A percentile compares a stretch with the other conserved stretches of the same genome.
Evolutionary conservation across 2,113 vertebrate species (phyloP).

Genomic region (Larimichthys crocea): DNA sequence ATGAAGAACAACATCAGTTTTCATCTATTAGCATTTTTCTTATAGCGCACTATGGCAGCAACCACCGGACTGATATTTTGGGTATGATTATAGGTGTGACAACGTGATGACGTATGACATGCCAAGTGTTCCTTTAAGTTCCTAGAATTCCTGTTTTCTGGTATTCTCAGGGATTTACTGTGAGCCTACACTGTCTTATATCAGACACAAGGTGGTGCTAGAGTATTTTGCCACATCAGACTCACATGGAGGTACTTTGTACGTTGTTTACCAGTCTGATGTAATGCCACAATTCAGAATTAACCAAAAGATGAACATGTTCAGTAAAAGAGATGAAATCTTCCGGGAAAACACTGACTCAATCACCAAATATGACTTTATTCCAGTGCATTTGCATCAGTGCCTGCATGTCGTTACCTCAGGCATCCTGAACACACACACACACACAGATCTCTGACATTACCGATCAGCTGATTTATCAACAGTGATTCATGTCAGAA

Average conservation of each 20-base stretch:
- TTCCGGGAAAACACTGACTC: background rate
- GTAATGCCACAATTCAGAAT: background rate
- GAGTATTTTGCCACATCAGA: background rate
- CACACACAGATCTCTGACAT: background rate
- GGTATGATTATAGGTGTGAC: too few species aligned
- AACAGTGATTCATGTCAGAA: slow-evolving; percentile 4
- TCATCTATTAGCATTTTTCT: background rate
- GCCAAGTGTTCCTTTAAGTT: background rate
- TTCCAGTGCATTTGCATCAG: background rate
- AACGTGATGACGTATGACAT: background rate
- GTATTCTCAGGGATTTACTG: background rate
- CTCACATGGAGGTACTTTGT: background rate
- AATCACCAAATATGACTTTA: background rate
- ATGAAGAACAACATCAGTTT: background rate
- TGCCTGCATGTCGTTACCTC: background rate
- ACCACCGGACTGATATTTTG: too few species aligned
- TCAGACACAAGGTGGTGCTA: slow-evolving; percentile 59
- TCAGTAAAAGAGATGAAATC: background rate
- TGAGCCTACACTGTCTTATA: background rate
- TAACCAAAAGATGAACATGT: background rate
- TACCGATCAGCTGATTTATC: background rate
- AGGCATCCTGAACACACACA: background rate
- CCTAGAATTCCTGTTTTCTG: background rate
- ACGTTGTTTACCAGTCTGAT: background rate
- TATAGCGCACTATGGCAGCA: background rate